phyloP scores from a whole-genome alignment of 2,797 vertebrate species.

The Hydrophis major region DNA sequence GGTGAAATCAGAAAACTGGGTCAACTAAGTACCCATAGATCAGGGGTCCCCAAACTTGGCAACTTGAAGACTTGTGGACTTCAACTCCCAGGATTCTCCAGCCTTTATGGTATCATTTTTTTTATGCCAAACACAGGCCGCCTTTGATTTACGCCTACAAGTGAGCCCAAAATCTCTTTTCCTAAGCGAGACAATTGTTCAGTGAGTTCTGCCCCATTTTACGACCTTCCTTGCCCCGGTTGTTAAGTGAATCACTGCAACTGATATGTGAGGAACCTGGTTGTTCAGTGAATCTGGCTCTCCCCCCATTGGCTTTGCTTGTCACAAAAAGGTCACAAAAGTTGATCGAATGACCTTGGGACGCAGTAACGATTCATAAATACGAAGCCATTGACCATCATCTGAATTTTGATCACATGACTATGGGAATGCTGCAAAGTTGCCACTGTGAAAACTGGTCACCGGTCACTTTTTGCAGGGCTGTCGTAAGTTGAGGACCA shows the following conservation, averaged over 20 bases:
- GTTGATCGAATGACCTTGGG: background rate
- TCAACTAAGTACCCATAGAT: background rate
- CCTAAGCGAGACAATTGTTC: background rate
- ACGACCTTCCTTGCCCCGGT: background rate
- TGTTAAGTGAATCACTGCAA: background rate
- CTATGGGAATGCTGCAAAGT: background rate
- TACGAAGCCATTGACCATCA: too few species aligned
- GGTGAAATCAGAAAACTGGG: background rate
- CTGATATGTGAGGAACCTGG: too few species aligned
- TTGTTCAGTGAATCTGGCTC: background rate
- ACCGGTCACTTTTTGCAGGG: background rate
- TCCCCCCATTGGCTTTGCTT: background rate
- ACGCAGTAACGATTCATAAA: background rate
- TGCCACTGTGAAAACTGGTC: background rate
- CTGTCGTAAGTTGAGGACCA: background rate
- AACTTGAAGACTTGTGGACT: too few species aligned
- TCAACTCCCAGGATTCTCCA: too few species aligned
- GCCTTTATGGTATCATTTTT: too few species aligned
- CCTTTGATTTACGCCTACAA: too few species aligned
- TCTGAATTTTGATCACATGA: background rate
- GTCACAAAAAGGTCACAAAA: background rate
- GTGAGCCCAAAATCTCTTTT: background rate
- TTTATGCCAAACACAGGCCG: too few species aligned
- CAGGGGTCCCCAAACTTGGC: too few species aligned
- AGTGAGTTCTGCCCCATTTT: background rate